Evolutionary conservation across 2,797 vertebrate species (phyloP), one percentile per base, ranked within the genome.

Genomic region (Arctocebus calabarensis): DNA sequence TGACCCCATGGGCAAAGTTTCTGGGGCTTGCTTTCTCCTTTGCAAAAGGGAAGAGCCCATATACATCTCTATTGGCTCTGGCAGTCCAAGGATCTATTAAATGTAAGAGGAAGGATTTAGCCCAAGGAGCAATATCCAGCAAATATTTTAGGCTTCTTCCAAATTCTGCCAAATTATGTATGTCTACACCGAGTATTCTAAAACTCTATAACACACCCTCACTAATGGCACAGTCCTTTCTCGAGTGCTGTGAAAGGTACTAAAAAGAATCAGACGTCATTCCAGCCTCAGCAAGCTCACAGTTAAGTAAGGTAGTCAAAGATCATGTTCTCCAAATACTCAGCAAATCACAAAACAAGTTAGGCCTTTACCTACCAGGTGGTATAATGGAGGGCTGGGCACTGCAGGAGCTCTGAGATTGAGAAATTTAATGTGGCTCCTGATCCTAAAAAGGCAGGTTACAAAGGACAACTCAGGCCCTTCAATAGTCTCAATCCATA

Each of bases 301-400:
- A 45, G 0, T 4, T 20, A 52, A 82, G 45, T 37, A 22, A 68
- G 34, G 23, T 78, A 83, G 64, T 79, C 71, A 64, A 14, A 11
- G 64, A 3, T 22, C 61, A 34, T 0, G 9, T 7, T 84, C 61
- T 25, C 7, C 12, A 75, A 62, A 70, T n/a, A n/a, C 27, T 37
- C 71, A 40, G 43, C 81, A 29, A 40, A 73, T 8, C 4, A 22
- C 14, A 0, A 0, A 27, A 34, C 34, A 8, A 0, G 0, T 1
- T 0, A 17, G 52, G n/a, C 10, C 52, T 88, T 78, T 20, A 52
- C 66, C 62, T 57, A 40, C 1, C 4, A 0, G 25, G 55, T 52
- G 40, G 64, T 6, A 2, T 1, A 3, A 9, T 6, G 4, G 14
- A 57, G 25, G 25, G 5, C 68, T 0, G n/a, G 68, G 25, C 13